Conservation (phyloP, 2,888 invertebrate species). For the Nomada ruficornis region DNA sequence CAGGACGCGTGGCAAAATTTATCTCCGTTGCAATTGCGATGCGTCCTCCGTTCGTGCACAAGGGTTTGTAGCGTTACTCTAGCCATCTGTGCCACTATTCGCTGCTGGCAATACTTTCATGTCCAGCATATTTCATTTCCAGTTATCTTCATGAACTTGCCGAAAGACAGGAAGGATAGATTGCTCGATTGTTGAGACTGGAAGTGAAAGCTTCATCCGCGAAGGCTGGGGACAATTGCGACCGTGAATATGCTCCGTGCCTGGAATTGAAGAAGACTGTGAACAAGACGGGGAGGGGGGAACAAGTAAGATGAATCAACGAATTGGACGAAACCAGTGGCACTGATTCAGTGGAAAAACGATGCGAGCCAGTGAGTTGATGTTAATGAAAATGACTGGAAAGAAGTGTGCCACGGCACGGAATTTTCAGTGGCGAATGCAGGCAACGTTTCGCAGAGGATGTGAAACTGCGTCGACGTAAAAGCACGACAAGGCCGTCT, state of each 20-base stretch:
- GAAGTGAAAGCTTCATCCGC: slow-evolving; percentile 22
- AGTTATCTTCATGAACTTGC: not conserved
- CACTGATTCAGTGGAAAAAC: slow-evolving; percentile 21
- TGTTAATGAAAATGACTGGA: slow-evolving; percentile 16
- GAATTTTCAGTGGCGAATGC: slow-evolving; percentile 34
- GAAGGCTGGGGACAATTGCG: slow-evolving; percentile 17
- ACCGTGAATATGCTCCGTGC: slow-evolving; percentile 29
- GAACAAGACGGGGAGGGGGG: slow-evolving; percentile 25
- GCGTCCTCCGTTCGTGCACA: not conserved
- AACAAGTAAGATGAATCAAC: slow-evolving; percentile 26
- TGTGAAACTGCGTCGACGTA: slow-evolving; percentile 46
- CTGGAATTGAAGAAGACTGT: slow-evolving; percentile 1
- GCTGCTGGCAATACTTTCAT: not conserved
- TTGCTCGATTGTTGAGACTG: not conserved
- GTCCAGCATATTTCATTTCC: not conserved
- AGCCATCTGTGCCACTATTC: not conserved
- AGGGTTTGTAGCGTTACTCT: too few species aligned
- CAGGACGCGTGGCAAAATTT: slow-evolving; percentile 25
- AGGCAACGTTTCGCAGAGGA: slow-evolving; percentile 28
- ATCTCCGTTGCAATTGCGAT: slow-evolving; percentile 26
- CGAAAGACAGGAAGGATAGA: not conserved
- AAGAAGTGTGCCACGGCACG: slow-evolving; percentile 53
- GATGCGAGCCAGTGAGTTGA: slow-evolving; percentile 11
- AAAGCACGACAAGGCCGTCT: slow-evolving; percentile 46
- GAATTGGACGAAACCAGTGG: slow-evolving; percentile 1